Conservation (phyloP, 2,797 vertebrate genomes). For the Pantherophis alleghaniensis region DNA sequence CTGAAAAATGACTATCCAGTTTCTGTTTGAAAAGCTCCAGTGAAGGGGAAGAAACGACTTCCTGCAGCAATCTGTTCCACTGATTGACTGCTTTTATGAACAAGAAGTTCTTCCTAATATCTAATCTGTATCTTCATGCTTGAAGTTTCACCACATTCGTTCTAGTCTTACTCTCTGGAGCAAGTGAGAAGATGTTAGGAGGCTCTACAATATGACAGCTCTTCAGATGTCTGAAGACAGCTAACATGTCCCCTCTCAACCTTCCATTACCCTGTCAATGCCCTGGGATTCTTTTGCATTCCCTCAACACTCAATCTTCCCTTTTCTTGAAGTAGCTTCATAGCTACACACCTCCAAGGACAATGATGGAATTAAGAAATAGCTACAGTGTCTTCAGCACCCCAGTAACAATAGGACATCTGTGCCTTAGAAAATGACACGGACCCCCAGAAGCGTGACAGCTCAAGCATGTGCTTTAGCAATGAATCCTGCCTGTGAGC, state of each 20-base stretch:
- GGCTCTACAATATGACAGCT: not conserved
- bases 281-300: not conserved
- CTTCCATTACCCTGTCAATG: not conserved
- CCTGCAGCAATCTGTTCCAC: not conserved
- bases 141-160: not conserved
- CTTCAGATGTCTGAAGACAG: not conserved
- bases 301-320: not conserved
- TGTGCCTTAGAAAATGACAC: conserved; percentile 53
- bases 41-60: not conserved
- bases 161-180: not conserved
- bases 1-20: not conserved
- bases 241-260: not conserved
- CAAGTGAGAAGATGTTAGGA: not conserved
- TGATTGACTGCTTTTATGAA: not conserved
- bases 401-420: conserved; percentile 55
- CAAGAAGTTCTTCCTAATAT: not conserved
- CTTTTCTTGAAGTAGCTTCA: not conserved
- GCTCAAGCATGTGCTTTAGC: conserved; percentile 53
- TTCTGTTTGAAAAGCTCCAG: not conserved
- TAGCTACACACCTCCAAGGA: not conserved
- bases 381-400: not conserved
- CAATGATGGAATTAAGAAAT: not conserved
- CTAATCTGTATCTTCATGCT: not conserved
- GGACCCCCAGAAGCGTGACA: conserved; percentile 56
- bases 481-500: conserved; percentile 59